Percentiles rank a stretch among this genome's conserved stretches.
phyloP scores from a whole-genome alignment of 1,140 invertebrate species.

The Cydia strobilella region DNA sequence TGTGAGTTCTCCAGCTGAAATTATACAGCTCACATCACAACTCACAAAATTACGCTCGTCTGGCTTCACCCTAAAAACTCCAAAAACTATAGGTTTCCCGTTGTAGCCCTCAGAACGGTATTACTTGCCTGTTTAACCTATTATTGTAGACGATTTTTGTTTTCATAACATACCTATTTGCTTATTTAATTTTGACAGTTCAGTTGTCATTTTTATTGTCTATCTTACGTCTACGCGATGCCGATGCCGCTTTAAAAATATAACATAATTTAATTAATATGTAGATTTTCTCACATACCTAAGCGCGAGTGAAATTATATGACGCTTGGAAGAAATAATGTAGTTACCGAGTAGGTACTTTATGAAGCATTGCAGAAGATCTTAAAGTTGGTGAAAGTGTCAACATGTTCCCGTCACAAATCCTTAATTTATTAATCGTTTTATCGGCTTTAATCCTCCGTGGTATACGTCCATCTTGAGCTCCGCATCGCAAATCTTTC shows the following conservation, averaged over 20 bases:
- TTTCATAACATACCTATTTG: too few species aligned
- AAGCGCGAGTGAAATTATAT: not conserved
- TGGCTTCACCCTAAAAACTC: too few species aligned
- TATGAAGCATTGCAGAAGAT: not conserved
- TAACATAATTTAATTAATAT: not conserved
- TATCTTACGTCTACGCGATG: too few species aligned
- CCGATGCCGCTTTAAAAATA: not conserved
- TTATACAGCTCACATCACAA: too few species aligned
- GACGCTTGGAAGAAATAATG: not conserved
- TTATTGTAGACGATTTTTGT: too few species aligned
- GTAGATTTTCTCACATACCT: not conserved
- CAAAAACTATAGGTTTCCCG: too few species aligned
- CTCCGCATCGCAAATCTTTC: slow-evolving; percentile 19
- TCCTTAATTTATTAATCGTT: slow-evolving; percentile 8
- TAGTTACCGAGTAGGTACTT: not conserved
- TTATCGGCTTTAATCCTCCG: slow-evolving; percentile 19
- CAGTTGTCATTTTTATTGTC: too few species aligned
- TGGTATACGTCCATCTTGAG: slow-evolving; percentile 16
- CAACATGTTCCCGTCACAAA: slow-evolving; percentile 4
- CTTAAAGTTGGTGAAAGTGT: slow-evolving; percentile 25
- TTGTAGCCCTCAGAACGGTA: too few species aligned
- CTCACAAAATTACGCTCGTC: too few species aligned
- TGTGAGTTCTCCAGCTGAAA: too few species aligned
- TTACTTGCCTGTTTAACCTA: too few species aligned
- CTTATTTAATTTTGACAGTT: too few species aligned